These are phyloP conservation scores for Galemys pyrenaicus DNA, from an alignment of 2,113 vertebrate species.

Conservation along the genomic window DNA sequence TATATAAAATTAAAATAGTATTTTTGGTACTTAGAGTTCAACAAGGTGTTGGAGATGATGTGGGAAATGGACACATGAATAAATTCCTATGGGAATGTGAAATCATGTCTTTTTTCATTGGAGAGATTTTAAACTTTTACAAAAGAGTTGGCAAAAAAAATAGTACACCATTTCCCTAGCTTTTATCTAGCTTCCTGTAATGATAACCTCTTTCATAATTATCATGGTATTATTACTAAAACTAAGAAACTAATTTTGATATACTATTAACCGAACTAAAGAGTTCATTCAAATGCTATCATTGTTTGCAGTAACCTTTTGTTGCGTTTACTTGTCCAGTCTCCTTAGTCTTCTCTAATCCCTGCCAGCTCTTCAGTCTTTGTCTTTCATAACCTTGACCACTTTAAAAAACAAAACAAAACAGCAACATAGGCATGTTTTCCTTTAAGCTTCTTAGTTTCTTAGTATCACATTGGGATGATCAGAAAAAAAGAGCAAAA, in stretches of 20 bases:
- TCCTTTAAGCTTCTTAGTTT: no score
- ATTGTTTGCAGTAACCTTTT: not conserved
- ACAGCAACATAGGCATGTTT: no score
- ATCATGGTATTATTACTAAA: not conserved
- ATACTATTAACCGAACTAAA: not conserved
- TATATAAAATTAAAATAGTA: not conserved
- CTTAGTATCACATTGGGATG: no score
- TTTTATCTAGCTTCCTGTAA: not conserved
- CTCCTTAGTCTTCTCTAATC: not conserved
- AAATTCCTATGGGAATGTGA: not conserved
- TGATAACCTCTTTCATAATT: not conserved
- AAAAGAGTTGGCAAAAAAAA: not conserved
- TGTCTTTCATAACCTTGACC: not conserved
- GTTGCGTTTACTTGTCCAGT: not conserved
- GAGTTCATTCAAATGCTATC: not conserved
- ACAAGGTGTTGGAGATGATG: not conserved
- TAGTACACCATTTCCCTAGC: not conserved
- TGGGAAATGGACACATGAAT: not conserved
- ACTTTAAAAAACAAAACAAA: not conserved
- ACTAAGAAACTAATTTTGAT: not conserved
- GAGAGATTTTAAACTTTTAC: not conserved
- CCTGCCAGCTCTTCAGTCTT: not conserved
- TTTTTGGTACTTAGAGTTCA: not conserved
- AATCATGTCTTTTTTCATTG: not conserved
- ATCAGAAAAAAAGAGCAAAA: no score